Conservation (phyloP, 1,140 invertebrate species). For the Papilio polyxenes region DNA sequence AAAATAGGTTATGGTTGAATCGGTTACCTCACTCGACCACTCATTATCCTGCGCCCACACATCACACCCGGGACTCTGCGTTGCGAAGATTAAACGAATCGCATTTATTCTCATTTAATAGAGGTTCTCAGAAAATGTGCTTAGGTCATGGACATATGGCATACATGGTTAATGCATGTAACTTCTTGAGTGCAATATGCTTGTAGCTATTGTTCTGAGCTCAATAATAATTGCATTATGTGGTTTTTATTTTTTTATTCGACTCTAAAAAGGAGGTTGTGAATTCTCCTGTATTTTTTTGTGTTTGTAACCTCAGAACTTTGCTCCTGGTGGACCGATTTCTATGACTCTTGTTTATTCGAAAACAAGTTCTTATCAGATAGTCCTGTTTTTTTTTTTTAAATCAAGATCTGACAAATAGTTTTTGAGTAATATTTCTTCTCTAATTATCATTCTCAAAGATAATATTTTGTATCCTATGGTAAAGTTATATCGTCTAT, state of each 20-base stretch:
- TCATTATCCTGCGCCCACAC: constrained; percentile 27
- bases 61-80: constrained; percentile 18
- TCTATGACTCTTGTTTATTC: not conserved
- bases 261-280: not conserved
- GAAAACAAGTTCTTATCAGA: not conserved
- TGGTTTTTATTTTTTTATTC: not conserved
- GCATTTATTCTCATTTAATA: constrained; percentile 18
- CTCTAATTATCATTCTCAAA: not conserved
- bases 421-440: not conserved
- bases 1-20: not conserved
- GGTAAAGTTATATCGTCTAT: not conserved
- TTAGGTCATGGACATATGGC: constrained; percentile 23
- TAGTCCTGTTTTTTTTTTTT: not conserved
- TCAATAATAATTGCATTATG: not conserved
- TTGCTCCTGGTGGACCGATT: not conserved
- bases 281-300: not conserved
- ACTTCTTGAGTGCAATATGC: not conserved
- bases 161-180: not conserved
- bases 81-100: constrained; percentile 26
- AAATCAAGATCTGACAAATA: not conserved
- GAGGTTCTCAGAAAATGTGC: not conserved
- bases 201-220: not conserved
- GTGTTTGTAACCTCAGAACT: not conserved
- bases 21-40: not conserved
- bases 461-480: not conserved